Evolutionary conservation across 2,113 vertebrate genomes (phyloP), one percentile per base, ranked within the genome.

Genomic region (Herpailurus yagouaroundi): DNA sequence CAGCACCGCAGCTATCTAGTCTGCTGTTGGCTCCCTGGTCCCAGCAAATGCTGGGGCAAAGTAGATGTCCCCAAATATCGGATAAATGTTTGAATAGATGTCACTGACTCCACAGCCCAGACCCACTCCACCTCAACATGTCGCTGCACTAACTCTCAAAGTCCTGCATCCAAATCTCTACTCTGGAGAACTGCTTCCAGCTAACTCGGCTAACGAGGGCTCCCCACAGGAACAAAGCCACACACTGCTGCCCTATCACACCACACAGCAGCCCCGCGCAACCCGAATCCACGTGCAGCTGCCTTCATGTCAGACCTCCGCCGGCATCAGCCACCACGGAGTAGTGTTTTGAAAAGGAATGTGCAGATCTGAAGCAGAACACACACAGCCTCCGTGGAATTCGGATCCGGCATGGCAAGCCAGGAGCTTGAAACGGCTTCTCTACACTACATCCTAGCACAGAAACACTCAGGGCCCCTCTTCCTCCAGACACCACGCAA

Each of bases 341-440:
- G 97, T 82, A 98, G 93, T 95, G 68, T 87, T 96, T 95, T 94
- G 91, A 74, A 95, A 97, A 96, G 97, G 64, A 92, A 81, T 33
- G 94, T 91, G 94, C 71, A 89, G 96, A 92, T 97, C 94, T 95
- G 88, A 92, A 84, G 96, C 94, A 45, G 90, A 91, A 84, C 55
- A 95, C 92, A 45, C 94, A 31, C 60, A 14, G 80, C 95, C 97
- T 94, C 96, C 68, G 83, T 66, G 76, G 52, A 82, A 85, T 82
- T 92, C 88, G 16, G 89, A 96, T 87, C 73, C 86, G 36, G 86
- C 91, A 19, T 3, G n/a, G 33, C 63, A 68, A 97, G 50, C 50
- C 83, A 50, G 66, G 89, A 94, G 95, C 74, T 33, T 60, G 45
- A 95, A 93, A 83, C 33, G 0, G 94, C 27, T 87, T 83, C 89